Evolutionary conservation across 2,888 invertebrate genomes (phyloP), one percentile per base, ranked within the genome.

Genomic region (Epirrhoe alternata): DNA sequence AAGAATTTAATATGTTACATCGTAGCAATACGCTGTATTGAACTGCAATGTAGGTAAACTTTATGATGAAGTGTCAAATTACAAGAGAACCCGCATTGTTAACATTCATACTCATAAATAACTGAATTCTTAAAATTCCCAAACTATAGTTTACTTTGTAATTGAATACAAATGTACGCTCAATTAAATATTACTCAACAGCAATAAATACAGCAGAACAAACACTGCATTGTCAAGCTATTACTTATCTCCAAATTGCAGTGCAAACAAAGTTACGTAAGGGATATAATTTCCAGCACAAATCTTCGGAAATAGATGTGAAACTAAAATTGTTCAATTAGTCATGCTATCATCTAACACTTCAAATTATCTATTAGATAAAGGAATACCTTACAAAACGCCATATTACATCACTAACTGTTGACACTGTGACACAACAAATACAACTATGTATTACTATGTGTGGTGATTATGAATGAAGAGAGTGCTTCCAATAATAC

Each of bases 301-400:
- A 61, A 67, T 66, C 67, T 61, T 51, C 51, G 50, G 53, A 58
- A 56, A 55, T 63, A n/a, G 54, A 61, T 55, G 51, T 30, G 56
- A 66, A 65, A 58, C 52, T 58, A 38, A 49, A 42, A 62, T 51
- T 52, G 58, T 57, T 73, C 38, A 38, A 59, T 61, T 58, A 68
- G 60, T 64, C 68, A 60, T 55, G 53, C 54, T 60, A 52, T 65
- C 65, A 50, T 63, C 64, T 69, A 65, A 68, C 51, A 66, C 57
- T 62, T 70, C 68, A 71, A 64, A 64, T 72, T 75, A 69, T 70
- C 73, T 71, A 72, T 71, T 55, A 58, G 63, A 54, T 50, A 61
- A 70, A 69, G 54, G 61, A 58, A 61, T 63, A 59, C 14, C 17
- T 57, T 56, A 8, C 6, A 38, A 49, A 33, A 50, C 53, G 55